These are phyloP conservation scores for Willisornis vidua DNA, from an alignment of 2,113 vertebrate species.

Conservation along the genomic window DNA sequence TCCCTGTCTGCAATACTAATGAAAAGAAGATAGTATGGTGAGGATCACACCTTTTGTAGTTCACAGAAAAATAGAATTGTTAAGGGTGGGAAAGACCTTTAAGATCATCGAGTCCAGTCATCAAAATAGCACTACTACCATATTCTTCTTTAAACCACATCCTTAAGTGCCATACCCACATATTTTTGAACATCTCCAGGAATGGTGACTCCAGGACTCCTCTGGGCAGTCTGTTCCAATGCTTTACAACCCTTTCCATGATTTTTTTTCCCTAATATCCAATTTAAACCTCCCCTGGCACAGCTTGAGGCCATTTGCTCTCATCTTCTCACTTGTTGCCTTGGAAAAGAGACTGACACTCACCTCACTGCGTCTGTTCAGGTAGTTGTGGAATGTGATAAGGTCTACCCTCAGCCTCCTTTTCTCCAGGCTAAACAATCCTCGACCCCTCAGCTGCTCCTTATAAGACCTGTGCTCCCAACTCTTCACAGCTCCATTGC, in stretches of 20 bases:
- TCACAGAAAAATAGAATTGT: not conserved
- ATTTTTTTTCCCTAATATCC: fast-evolving
- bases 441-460: not conserved
- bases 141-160: not conserved
- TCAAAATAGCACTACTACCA: too few relatives aligned
- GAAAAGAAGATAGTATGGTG: not conserved
- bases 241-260: not conserved
- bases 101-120: not conserved
- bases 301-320: not conserved
- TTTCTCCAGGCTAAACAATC: not conserved
- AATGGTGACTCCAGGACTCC: not conserved
- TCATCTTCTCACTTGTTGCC: not conserved
- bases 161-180: not conserved
- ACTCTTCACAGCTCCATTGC: fast-evolving
- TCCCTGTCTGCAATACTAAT: not conserved
- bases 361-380: not conserved
- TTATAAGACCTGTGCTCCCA: not conserved
- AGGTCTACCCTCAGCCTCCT: not conserved
- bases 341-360: not conserved
- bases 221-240: not conserved
- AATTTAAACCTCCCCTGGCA: not conserved
- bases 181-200: not conserved
- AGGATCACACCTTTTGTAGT: not conserved
- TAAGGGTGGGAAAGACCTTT: not conserved
- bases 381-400: not conserved